Evolutionary conservation across 2,797 vertebrate species (phyloP).

Genomic region (Taeniopygia guttata): DNA sequence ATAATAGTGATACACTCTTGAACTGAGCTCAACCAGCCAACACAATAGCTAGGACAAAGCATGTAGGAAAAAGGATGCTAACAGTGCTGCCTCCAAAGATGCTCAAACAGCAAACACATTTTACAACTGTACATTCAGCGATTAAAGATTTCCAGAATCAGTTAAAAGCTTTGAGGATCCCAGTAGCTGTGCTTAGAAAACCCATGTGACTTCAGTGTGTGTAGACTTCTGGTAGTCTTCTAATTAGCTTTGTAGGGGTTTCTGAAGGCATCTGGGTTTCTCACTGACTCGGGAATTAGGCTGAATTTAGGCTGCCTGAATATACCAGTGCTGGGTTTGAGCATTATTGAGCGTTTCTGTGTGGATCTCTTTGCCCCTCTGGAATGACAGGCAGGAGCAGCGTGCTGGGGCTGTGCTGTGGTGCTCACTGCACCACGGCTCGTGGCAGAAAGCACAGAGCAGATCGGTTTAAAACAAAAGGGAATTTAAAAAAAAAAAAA

Average conservation of each 20-base stretch:
- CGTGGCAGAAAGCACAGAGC: not conserved
- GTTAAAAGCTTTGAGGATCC: not conserved
- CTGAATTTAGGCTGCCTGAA: not conserved
- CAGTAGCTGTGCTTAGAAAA: not conserved
- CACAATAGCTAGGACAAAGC: not conserved
- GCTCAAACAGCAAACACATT: not conserved
- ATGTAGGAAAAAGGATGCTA: not conserved
- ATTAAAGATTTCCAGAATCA: not conserved
- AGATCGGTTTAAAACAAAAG: not conserved
- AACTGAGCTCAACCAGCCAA: not conserved
- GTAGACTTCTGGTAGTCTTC: not conserved
- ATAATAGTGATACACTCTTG: not conserved
- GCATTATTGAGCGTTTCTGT: not conserved
- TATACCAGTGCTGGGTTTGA: not conserved
- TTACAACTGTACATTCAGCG: not conserved
- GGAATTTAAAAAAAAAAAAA: not conserved
- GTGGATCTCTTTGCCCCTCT: not conserved
- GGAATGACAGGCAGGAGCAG: not conserved
- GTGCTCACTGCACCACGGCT: not conserved
- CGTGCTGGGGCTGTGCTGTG: not conserved
- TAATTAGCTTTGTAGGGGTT: conserved; percentile 20
- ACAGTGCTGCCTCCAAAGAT: not conserved
- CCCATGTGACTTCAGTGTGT: not conserved
- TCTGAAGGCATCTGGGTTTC: conserved; percentile 12
- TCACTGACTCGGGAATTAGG: not conserved